A percentile compares a stretch with the other conserved stretches of the same genome.
phyloP scores from a whole-genome alignment of 2,797 vertebrate genomes.

The Ispidina picta region DNA sequence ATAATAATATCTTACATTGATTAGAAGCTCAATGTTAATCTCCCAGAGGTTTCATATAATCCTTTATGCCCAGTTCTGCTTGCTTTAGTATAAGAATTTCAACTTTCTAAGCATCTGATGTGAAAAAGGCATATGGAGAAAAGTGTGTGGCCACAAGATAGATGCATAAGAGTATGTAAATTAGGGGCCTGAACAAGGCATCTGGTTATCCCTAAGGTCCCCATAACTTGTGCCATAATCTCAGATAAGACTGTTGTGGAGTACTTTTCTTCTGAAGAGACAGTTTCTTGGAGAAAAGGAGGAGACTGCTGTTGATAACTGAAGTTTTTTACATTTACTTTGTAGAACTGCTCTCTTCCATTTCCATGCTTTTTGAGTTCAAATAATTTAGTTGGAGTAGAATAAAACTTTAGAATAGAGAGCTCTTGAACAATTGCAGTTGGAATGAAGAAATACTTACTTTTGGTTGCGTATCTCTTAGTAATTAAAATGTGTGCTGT shows the following conservation, averaged over 20 bases:
- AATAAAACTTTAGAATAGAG: background rate
- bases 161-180: accelerated
- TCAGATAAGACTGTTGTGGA: background rate
- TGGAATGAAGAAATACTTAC: background rate
- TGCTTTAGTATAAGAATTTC: background rate
- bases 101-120: background rate
- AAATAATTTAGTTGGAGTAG: background rate
- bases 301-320: background rate
- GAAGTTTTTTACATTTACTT: background rate
- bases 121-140: background rate
- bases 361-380: background rate
- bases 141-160: background rate
- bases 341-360: background rate
- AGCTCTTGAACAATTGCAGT: background rate
- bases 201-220: background rate
- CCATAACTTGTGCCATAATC: background rate
- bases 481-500: background rate
- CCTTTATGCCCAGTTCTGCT: background rate
- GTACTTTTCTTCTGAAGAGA: background rate
- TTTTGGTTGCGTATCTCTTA: background rate
- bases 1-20: background rate
- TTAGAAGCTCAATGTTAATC: background rate
- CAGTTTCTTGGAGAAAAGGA: background rate
- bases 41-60: background rate
- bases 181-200: background rate